Conservation (phyloP, 2,797 vertebrate species). For the Peromyscus melanophrys region DNA sequence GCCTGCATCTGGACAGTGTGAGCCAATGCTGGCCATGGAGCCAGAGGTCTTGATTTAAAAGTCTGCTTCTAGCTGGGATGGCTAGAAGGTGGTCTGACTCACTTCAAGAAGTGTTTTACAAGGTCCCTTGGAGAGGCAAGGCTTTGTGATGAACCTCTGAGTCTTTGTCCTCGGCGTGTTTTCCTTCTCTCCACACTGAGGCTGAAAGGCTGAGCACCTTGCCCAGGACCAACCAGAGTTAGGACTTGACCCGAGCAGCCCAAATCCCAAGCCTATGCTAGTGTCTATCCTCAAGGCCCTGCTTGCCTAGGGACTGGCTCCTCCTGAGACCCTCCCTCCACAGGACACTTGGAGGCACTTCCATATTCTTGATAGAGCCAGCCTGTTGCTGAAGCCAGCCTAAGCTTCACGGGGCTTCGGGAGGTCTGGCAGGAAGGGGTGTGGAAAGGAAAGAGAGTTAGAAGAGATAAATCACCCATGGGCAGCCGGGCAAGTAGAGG, state of each 20-base stretch:
- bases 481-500: not conserved
- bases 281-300: not conserved
- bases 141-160: accelerated
- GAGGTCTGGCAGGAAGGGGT: not conserved
- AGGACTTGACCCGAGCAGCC: not conserved
- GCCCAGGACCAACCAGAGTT: not conserved
- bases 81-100: not conserved
- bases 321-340: not conserved
- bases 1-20: not conserved
- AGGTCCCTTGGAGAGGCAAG: not conserved
- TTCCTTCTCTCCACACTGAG: not conserved
- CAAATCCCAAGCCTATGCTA: not conserved
- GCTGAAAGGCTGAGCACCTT: not conserved
- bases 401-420: not conserved
- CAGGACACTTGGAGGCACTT: not conserved
- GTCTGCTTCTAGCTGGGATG: not conserved
- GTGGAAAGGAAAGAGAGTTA: constrained; percentile 36
- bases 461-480: constrained; percentile 12
- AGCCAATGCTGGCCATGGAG: not conserved
- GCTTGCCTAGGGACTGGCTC: not conserved
- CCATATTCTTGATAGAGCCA: not conserved
- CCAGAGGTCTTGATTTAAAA: not conserved
- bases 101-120: not conserved
- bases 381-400: not conserved
- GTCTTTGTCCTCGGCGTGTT: not conserved